A percentile compares a stretch with the other conserved stretches of the same genome.
phyloP scores from a whole-genome alignment of 2,888 invertebrate species.

The Anaspis maculata region DNA sequence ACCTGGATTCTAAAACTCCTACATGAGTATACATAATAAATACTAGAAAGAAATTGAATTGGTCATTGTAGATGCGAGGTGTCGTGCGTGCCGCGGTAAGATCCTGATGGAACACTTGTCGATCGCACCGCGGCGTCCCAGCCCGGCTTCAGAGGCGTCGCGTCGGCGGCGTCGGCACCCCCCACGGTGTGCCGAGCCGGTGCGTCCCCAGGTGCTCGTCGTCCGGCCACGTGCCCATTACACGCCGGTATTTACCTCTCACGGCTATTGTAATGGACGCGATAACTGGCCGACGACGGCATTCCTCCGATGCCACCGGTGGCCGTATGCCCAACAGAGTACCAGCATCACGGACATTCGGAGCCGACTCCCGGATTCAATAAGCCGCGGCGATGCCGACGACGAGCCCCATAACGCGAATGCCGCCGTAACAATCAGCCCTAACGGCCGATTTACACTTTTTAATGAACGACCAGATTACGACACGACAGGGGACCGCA shows the following conservation, averaged over 20 bases:
- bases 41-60: no score
- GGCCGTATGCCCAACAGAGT: no score
- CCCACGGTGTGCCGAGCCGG: slow-evolving; percentile 15
- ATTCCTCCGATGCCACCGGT: slow-evolving; percentile 13
- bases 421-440: slow-evolving; percentile 26
- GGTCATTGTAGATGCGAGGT: no score
- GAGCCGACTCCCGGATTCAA: slow-evolving; percentile 21
- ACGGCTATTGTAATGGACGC: slow-evolving; percentile 33
- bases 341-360: slow-evolving; percentile 30
- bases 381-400: slow-evolving; percentile 8
- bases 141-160: no score
- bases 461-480: slow-evolving; percentile 30
- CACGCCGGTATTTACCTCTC: slow-evolving; percentile 35
- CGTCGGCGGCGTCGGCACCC: slow-evolving; percentile 7
- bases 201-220: slow-evolving; percentile 35
- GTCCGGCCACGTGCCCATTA: slow-evolving; percentile 37
- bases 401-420: slow-evolving; percentile 8
- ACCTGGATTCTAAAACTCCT: no score
- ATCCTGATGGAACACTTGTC: no score
- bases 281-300: slow-evolving; percentile 29
- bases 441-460: slow-evolving; percentile 29
- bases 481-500: no score
- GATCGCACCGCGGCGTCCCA: no score
- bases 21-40: no score
- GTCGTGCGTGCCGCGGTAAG: no score